A percentile compares a stretch with the other conserved stretches of the same genome.
These are phyloP conservation scores for Microcebus tavaratra DNA, from an alignment of 2,113 vertebrate species.

Conservation along the genomic window DNA sequence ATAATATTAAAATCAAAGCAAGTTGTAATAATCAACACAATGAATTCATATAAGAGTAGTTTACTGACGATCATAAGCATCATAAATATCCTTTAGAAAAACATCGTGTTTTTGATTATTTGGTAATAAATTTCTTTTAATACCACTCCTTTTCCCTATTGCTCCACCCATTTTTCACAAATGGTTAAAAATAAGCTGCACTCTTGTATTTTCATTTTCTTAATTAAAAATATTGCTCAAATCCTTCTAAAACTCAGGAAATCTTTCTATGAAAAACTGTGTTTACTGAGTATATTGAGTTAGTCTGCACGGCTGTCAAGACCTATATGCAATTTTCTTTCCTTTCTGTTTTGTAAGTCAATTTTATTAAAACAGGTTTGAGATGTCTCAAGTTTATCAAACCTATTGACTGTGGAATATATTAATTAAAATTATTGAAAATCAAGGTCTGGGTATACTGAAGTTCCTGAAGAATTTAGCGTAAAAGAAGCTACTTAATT, in stretches of 20 bases:
- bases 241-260: constrained; percentile 48
- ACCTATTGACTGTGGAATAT: constrained; percentile 56
- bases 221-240: constrained; percentile 42
- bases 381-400: constrained; percentile 63
- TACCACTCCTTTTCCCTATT: not conserved
- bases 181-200: constrained; percentile 8
- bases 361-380: constrained; percentile 66
- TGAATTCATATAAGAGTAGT: not conserved
- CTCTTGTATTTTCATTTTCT: constrained; percentile 44
- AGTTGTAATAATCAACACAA: not conserved
- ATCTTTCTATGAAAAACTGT: constrained; percentile 22
- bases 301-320: constrained; percentile 48
- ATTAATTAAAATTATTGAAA: constrained; percentile 72
- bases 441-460: constrained; percentile 49
- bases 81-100: not conserved
- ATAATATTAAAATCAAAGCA: not conserved
- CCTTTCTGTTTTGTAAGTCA: constrained; percentile 55
- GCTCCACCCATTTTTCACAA: not conserved
- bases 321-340: constrained; percentile 46
- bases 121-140: constrained; percentile 11
- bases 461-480: constrained; percentile 53
- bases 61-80: constrained; percentile 1
- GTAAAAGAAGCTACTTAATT: constrained; percentile 61
- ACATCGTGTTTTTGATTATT: constrained; percentile 33
- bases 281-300: constrained; percentile 50